Conservation (phyloP, 2,888 invertebrate genomes). For the Dorcus parallelipipedus region DNA sequence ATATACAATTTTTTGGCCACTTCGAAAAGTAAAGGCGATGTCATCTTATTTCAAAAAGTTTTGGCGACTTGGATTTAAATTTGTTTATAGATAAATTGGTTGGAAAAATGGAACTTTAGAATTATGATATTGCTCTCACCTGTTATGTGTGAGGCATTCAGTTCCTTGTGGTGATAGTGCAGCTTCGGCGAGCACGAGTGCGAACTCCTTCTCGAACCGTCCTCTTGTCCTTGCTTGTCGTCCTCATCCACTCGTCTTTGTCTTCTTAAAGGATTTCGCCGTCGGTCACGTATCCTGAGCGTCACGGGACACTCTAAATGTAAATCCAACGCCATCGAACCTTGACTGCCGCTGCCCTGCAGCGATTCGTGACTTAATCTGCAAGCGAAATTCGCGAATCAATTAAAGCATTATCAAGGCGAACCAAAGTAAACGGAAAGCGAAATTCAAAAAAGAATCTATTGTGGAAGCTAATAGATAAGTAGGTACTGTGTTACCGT, state of each 20-base stretch:
- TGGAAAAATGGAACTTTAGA: no score
- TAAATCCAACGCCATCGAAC: conserved; percentile 73
- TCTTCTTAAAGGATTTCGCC: conserved; percentile 70
- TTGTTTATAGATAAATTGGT: no score
- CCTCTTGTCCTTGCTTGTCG: conserved; percentile 30
- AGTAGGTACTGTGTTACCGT: background rate
- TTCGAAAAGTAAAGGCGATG: no score
- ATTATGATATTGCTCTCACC: conserved; percentile 1
- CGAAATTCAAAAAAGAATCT: background rate
- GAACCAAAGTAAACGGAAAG: background rate
- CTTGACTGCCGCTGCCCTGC: conserved; percentile 61
- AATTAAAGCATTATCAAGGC: background rate
- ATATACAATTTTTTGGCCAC: no score
- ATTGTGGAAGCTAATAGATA: background rate
- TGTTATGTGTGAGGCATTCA: conserved; percentile 5
- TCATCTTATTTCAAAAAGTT: no score
- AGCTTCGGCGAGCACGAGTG: conserved; percentile 46
- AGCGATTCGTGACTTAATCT: conserved; percentile 53
- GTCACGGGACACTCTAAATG: conserved; percentile 64
- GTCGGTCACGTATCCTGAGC: conserved; percentile 55
- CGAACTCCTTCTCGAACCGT: conserved; percentile 38
- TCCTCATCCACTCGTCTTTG: conserved; percentile 71
- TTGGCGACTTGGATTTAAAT: no score
- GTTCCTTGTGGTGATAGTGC: conserved; percentile 30
- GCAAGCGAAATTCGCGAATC: conserved; percentile 6